Base-by-base conservation (phyloP, 2,797 vertebrate genomes). In the Tokudaia muenninki region DNA sequence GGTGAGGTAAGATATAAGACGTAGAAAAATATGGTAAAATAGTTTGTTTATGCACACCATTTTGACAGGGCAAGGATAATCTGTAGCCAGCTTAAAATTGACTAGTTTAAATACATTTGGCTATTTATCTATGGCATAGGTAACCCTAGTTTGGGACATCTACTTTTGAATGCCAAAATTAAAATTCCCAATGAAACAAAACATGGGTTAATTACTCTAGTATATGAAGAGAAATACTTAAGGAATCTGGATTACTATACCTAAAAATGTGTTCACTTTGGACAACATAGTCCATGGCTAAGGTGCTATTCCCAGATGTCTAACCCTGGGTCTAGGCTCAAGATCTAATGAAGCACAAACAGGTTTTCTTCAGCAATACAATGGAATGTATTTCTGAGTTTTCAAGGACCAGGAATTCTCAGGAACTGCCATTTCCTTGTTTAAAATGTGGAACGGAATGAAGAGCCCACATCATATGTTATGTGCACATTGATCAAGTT, bases 381-480 rank as follows among this genome's bases (percentile, higher is more conserved):
- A 19, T 0, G 3, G 21, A 80, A 52, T 22, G 1, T 37, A 63
- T 31, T 80, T 34, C 14, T 29, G 9, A 8, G 0, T 44, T 29
- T 21, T 70, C 5, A 63, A n/a, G 44, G 13, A 37, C 2, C 1
- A 37, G 1, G 9, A 22, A 6, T 3, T 44, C 55, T 87, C 34
- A 55, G n/a, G 59, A 3, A 0, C 29, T 44, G 14, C 4, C 22
- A 10, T 75, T 8, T 13, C 7, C 6, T 70, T n/a, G 2, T 55
- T 24, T 44, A 93, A 29, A 70, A 47, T 31, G 9, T 31, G 41
- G 16, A 44, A 31, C 37, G 26, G 47, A 37, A 13, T 24, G 4
- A 21, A 21, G 9, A 41, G 11, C 34, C 5, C 4, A n/a, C 1
- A 6, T 24, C 4, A 12, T 26, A 29, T 9, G 1, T 31, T 44